Percentiles rank a stretch among this genome's conserved stretches.
These are phyloP conservation scores for Eriosoma lanigerum DNA, from an alignment of 1,140 invertebrate species.

Conservation along the genomic window DNA sequence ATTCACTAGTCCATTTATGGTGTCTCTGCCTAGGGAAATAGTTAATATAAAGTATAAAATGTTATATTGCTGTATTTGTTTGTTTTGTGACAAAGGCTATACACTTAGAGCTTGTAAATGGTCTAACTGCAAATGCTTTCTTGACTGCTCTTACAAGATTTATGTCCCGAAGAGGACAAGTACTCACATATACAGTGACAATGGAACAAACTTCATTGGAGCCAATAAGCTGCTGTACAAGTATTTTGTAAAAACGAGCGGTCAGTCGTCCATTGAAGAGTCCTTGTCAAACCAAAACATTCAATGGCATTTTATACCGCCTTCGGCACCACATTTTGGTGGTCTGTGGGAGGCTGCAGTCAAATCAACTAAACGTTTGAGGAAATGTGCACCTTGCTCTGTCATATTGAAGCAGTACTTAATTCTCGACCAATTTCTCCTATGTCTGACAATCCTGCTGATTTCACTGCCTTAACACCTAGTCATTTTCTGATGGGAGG, in stretches of 20 bases:
- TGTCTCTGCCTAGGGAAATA: not conserved
- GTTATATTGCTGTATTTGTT: constrained; percentile 14
- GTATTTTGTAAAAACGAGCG: no score
- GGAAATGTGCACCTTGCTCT: not conserved
- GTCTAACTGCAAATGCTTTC: not conserved
- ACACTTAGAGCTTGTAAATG: not conserved
- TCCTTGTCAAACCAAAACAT: no score
- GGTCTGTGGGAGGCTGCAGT: no score
- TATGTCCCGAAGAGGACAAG: no score
- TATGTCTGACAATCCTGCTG: constrained; percentile 54
- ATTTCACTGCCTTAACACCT: constrained; percentile 55
- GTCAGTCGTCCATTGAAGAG: no score
- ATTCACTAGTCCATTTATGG: not conserved
- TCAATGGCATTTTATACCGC: no score
- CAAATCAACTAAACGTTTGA: not conserved
- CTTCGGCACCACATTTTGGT: no score
- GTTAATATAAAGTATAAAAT: not conserved
- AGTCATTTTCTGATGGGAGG: constrained; percentile 56
- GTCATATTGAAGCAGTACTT: constrained; percentile 41
- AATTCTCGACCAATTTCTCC: constrained; percentile 55
- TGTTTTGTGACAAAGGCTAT: not conserved
- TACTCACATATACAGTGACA: no score
- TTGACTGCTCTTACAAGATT: not conserved
- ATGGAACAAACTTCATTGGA: no score
- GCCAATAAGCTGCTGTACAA: no score